Evolutionary conservation across 2,888 invertebrate genomes (phyloP).

Genomic region (Sthenelais limicola): DNA sequence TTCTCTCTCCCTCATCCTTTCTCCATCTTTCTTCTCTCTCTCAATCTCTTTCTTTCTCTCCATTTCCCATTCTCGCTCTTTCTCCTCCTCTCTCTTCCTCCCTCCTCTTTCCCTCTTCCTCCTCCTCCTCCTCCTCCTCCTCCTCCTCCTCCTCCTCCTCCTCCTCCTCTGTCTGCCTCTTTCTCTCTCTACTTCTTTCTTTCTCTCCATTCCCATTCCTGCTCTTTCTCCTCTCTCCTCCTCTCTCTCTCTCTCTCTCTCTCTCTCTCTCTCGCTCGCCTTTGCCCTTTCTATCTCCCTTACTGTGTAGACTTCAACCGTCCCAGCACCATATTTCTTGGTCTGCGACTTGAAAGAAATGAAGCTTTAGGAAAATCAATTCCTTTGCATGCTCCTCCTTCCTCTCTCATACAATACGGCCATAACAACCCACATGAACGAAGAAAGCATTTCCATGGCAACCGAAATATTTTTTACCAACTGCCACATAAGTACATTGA

Average conservation of each 20-base stretch:
- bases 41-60: conserved; percentile 1
- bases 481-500: no score
- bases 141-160: conserved; percentile 28
- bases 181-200: not conserved
- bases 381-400: no score
- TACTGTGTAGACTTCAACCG: no score
- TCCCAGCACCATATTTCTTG: no score
- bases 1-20: not conserved
- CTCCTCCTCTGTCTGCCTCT: not conserved
- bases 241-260: conserved; percentile 39
- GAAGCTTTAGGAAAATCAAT: no score
- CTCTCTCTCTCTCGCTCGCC: conserved; percentile 1
- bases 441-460: no score
- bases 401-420: no score
- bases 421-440: no score
- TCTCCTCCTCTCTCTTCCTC: conserved; percentile 36
- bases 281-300: conserved; percentile 10
- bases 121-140: conserved; percentile 18
- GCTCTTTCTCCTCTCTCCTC: not conserved
- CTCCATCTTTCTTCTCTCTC: not conserved
- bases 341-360: no score
- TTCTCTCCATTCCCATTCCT: not conserved
- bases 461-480: no score
- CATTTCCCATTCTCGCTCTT: no score
- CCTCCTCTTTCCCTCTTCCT: not conserved